A percentile compares a stretch with the other conserved stretches of the same genome.
These are phyloP conservation scores for Eospalax fontanierii DNA, from an alignment of 2,797 vertebrate species.

Conservation along the genomic window DNA sequence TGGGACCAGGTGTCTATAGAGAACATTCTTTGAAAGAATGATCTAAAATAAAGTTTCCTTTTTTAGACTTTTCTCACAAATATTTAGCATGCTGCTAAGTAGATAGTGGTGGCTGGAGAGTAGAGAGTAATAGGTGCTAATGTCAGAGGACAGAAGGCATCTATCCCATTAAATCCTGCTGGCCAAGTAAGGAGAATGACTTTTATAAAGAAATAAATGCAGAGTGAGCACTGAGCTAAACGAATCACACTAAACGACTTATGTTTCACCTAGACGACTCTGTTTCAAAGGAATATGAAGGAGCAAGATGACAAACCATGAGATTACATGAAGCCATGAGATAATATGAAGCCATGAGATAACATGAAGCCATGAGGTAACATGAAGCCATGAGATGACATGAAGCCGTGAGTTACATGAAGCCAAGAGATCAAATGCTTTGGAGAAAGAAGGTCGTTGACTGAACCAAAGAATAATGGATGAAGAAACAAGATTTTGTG, in stretches of 20 bases:
- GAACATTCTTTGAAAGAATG: neutral
- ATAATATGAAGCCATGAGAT: rapidly evolving
- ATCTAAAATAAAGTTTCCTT: neutral
- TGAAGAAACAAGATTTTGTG: neutral
- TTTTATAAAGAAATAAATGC: neutral
- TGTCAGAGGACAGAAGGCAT: neutral
- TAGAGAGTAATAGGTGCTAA: neutral
- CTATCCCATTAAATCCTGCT: rapidly evolving
- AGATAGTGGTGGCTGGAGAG: neutral
- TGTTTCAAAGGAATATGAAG: rapidly evolving
- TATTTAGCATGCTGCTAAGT: neutral
- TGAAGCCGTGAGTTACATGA: neutral
- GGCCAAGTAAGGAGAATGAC: neutral
- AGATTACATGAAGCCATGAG: neutral
- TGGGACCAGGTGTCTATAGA: neutral
- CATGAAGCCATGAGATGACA: too few species aligned
- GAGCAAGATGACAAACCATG: neutral
- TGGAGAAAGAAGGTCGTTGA: neutral
- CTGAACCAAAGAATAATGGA: neutral
- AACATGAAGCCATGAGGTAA: neutral
- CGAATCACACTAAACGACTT: too few species aligned
- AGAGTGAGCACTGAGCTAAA: neutral
- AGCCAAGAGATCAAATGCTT: too few species aligned
- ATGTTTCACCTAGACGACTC: neutral
- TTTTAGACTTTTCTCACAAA: neutral